Evolutionary conservation across 1,140 invertebrate genomes (phyloP).

Genomic region (Micrasema minimum): DNA sequence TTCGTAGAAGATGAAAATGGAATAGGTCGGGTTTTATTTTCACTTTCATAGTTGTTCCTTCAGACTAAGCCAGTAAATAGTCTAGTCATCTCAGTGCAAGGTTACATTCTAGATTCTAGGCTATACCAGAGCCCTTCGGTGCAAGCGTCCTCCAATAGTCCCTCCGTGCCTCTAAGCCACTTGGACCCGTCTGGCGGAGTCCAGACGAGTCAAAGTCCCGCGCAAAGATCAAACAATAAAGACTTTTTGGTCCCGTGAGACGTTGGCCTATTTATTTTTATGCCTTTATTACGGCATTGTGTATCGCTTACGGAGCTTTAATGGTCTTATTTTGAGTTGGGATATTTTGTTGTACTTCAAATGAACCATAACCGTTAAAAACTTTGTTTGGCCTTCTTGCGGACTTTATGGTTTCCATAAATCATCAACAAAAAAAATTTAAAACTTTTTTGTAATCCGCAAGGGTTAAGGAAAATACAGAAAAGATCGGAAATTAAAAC

Average conservation of each 20-base stretch:
- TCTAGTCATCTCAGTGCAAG: slow-evolving; percentile 32
- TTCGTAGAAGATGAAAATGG: slow-evolving; percentile 23
- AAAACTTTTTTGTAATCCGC: slow-evolving; percentile 45
- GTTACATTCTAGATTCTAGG: slow-evolving; percentile 20
- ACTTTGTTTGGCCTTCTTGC: slow-evolving; percentile 6
- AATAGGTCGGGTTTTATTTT: slow-evolving; percentile 27
- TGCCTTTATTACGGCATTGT: slow-evolving; percentile 33
- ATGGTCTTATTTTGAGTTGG: slow-evolving; percentile 34
- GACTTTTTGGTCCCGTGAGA: background rate
- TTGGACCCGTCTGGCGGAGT: background rate
- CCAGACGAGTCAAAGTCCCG: slow-evolving; percentile 10
- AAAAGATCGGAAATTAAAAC: slow-evolving; percentile 51
- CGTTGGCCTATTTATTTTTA: slow-evolving; percentile 38
- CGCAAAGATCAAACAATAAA: background rate
- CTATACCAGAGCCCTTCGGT: slow-evolving; percentile 9
- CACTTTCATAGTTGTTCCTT: slow-evolving; percentile 22
- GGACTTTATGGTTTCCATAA: slow-evolving; percentile 21
- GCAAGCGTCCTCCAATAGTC: slow-evolving; percentile 14
- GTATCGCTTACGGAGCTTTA: slow-evolving; percentile 23
- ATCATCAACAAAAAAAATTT: slow-evolving; percentile 27
- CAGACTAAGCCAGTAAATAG: slow-evolving; percentile 19
- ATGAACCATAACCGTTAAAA: slow-evolving; percentile 15
- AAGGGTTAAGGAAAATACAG: slow-evolving; percentile 48
- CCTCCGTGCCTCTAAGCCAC: background rate
- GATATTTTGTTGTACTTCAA: slow-evolving; percentile 18